A percentile compares a stretch with the other conserved stretches of the same genome.
These are phyloP conservation scores for Elachura formosa DNA, from an alignment of 2,113 vertebrate genomes.

Conservation along the genomic window DNA sequence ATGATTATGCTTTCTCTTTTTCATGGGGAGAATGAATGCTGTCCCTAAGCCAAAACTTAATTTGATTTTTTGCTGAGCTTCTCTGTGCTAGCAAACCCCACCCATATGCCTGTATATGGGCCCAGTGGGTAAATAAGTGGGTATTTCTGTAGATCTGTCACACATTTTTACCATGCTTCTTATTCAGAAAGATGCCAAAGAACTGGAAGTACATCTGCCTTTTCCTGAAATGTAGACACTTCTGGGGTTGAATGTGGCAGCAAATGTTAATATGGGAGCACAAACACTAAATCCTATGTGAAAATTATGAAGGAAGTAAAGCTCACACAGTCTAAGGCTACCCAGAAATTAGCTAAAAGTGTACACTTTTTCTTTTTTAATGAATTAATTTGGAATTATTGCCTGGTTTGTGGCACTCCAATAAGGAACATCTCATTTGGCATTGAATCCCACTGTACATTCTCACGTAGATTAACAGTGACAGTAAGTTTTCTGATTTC, in stretches of 20 bases:
- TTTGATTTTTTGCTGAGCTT: slow-evolving; percentile 40
- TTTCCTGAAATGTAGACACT: neutral
- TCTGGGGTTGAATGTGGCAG: slow-evolving; percentile 19
- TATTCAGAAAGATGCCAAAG: slow-evolving; percentile 22
- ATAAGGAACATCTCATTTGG: neutral
- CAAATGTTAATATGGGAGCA: neutral
- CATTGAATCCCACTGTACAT: neutral
- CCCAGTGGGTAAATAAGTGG: neutral
- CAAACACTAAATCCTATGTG: neutral
- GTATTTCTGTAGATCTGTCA: slow-evolving; percentile 38
- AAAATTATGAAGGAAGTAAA: neutral
- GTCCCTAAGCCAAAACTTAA: slow-evolving; percentile 39
- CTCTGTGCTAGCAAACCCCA: slow-evolving; percentile 38
- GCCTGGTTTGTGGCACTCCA: neutral
- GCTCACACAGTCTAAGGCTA: slow-evolving; percentile 1
- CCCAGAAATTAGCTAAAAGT: slow-evolving; percentile 23
- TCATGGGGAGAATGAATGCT: neutral
- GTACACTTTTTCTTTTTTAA: neutral
- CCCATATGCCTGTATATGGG: neutral
- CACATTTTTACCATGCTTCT: slow-evolving; percentile 31
- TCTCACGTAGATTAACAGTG: neutral
- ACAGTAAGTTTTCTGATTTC: slow-evolving; percentile 27
- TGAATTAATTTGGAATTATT: neutral
- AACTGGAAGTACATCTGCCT: slow-evolving; percentile 20
- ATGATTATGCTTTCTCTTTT: slow-evolving; percentile 14